Base-by-base conservation (phyloP, 92 coral and sea anemone species). In the Phenganax stokvisi region DNA sequence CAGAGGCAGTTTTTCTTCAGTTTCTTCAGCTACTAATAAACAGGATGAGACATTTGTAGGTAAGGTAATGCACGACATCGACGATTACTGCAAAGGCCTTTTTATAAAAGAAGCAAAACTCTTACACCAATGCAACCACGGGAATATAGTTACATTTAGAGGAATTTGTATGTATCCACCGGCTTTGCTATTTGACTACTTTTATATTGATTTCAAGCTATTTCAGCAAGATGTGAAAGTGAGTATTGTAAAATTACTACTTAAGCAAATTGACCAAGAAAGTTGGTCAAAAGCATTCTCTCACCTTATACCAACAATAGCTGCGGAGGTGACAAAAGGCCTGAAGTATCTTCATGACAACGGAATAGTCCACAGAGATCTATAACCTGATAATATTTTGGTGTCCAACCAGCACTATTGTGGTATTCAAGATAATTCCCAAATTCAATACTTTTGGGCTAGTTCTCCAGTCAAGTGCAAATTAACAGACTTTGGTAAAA, bases 321-420 rank as follows among this genome's bases (percentile, higher is more conserved):
- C 74, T 8, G 31, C 20, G 8, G 74, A 80, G 10, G 77, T 80
- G 55, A 53, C 84, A 4, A 64, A 66, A 80, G 84, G 84, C 67
- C 57, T 80, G 29, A 52, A 51, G 25, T 80, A 62, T 64, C 84
- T 80, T 51, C 84, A 80, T 71, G 76, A 68, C 76, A 64, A 80
- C 28, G 77, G 76, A 5, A 66, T 80, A 15, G 84, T 30, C 77
- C 76, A 80, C 57, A 64, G 84, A 51, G 84, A 80, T 61, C 76
- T 80, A 51, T 66, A 80, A 56, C 84, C 84, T 10, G 78, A 52
- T 62, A 65, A 80, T 3, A 65, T 80, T 67, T 51, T 80, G 20
- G 74, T 80, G 5, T 80, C 84, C 60, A 80, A 80, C 77, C 84
- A 80, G 77, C 84, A 80, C 65, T 77, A 77, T 27, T 75, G 80